Conservation (phyloP, 2,113 vertebrate species). For the Dermatemys mawii region DNA sequence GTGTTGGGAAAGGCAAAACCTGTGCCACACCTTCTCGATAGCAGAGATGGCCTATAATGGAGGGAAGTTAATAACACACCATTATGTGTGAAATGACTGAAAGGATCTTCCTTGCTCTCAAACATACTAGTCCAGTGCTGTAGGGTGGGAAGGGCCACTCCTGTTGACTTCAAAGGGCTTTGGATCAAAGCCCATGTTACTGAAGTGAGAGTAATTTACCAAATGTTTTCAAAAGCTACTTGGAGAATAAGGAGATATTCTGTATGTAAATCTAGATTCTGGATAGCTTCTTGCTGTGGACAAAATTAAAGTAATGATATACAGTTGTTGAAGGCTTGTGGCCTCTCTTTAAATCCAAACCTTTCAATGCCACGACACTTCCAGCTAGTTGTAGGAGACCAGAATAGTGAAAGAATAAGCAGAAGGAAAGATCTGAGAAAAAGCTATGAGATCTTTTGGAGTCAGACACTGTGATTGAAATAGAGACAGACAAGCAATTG, state of each 20-base stretch:
- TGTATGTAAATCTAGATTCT: neutral
- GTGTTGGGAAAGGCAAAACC: neutral
- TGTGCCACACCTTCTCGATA: neutral
- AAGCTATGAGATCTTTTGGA: slow-evolving; percentile 24
- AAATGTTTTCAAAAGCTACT: neutral
- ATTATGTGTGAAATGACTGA: neutral
- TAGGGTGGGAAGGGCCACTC: neutral
- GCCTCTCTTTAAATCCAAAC: neutral
- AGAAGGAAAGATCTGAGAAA: neutral
- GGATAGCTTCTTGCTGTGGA: neutral
- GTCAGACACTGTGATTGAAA: slow-evolving; percentile 59
- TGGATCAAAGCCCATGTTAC: neutral
- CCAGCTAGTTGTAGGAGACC: neutral
- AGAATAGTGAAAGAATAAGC: slow-evolving; percentile 12
- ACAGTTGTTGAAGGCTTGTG: neutral
- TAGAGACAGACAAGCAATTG: slow-evolving; percentile 54
- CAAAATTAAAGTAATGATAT: neutral
- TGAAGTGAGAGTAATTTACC: neutral
- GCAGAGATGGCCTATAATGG: rapidly evolving
- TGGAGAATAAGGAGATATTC: neutral
- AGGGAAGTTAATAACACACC: neutral
- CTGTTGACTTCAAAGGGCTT: neutral
- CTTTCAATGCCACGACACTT: neutral
- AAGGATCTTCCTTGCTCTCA: neutral
- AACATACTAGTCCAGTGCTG: neutral